phyloP scores from a whole-genome alignment of 1,140 invertebrate genomes.

The Rhagoletis pomonella region DNA sequence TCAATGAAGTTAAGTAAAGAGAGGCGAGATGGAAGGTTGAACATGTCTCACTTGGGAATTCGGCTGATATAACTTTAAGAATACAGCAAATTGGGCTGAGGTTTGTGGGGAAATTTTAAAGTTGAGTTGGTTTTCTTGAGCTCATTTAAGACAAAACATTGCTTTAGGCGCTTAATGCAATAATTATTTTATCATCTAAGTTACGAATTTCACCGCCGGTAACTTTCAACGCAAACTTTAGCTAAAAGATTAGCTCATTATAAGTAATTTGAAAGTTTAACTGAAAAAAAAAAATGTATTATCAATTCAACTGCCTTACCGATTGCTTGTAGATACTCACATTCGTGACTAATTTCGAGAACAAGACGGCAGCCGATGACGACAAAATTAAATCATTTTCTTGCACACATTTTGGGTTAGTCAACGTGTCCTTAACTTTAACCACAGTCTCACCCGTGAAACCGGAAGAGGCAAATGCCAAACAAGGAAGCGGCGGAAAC shows the following conservation, averaged over 20 bases:
- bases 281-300: too few relatives aligned
- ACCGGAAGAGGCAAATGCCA: conserved; percentile 36
- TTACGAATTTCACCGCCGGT: too few relatives aligned
- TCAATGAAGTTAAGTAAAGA: background rate
- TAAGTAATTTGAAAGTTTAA: too few relatives aligned
- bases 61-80: background rate
- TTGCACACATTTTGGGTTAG: background rate
- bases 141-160: background rate
- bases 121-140: background rate
- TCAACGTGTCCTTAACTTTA: background rate
- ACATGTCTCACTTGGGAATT: background rate
- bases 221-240: too few relatives aligned
- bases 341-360: background rate
- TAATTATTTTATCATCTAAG: too few relatives aligned
- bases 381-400: conserved; percentile 14
- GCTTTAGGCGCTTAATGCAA: too few relatives aligned
- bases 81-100: background rate
- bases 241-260: too few relatives aligned
- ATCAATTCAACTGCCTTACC: too few relatives aligned
- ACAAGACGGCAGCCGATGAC: background rate
- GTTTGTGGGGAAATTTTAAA: background rate
- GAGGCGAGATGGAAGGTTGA: background rate
- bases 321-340: background rate
- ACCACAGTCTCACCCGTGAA: background rate
- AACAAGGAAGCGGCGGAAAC: conserved; percentile 41